These are phyloP conservation scores for Odontothrips loti DNA, from an alignment of 2,888 invertebrate genomes.

Conservation along the genomic window DNA sequence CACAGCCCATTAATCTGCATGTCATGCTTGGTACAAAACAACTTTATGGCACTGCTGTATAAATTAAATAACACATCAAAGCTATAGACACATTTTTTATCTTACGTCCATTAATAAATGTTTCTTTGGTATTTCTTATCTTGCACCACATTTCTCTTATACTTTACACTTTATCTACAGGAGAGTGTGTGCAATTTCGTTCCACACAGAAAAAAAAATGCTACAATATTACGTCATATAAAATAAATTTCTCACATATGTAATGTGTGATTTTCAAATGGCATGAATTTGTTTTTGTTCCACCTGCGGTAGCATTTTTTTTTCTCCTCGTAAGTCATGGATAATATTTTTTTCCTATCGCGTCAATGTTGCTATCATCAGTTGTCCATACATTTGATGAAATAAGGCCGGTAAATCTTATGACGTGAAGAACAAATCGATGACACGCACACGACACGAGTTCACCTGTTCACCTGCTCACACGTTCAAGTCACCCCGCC, in stretches of 20 bases:
- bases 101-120: not conserved
- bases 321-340: too few relatives aligned
- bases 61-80: not conserved
- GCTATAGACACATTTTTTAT: not conserved
- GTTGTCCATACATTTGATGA: not conserved
- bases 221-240: not conserved
- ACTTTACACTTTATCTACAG: not conserved
- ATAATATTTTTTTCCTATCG: too few relatives aligned
- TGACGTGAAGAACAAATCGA: not conserved
- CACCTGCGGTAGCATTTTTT: too few relatives aligned
- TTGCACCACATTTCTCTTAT: not conserved
- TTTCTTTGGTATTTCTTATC: not conserved
- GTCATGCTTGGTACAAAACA: not conserved
- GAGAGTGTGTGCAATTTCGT: not conserved
- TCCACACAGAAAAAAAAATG: not conserved
- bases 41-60: not conserved
- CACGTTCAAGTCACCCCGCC: not conserved
- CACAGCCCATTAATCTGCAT: slow-evolving; percentile 11
- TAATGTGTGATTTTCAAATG: too few relatives aligned
- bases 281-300: too few relatives aligned
- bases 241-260: not conserved
- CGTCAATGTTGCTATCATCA: not conserved
- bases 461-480: not conserved
- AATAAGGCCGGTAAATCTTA: not conserved
- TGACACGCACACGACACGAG: not conserved